These are phyloP conservation scores for Zoroaster sp. DNA, from an alignment of 53 echinoderm and acorn worm genomes.

Conservation along the genomic window DNA sequence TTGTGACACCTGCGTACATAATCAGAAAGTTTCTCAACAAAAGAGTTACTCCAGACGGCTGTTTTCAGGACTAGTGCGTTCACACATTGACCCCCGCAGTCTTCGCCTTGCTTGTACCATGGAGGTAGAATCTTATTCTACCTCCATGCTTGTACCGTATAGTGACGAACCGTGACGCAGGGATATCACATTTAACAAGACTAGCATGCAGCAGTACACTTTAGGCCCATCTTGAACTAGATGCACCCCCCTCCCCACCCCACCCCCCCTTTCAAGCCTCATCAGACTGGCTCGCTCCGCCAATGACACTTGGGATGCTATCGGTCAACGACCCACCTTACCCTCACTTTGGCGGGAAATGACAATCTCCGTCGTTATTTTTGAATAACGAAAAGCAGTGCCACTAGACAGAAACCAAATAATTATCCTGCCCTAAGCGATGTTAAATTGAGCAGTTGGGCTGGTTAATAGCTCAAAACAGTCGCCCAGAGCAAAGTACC, in stretches of 20 bases:
- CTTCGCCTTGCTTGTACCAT: too few relatives aligned
- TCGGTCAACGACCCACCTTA: neutral
- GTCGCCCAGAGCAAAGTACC: neutral
- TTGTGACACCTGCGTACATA: neutral
- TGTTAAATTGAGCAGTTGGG: slow-evolving; percentile 31
- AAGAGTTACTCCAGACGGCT: neutral
- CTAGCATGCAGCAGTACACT: too few relatives aligned
- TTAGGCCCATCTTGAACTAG: too few relatives aligned
- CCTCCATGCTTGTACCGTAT: too few relatives aligned
- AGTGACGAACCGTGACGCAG: too few relatives aligned
- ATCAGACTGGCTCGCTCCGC: too few relatives aligned
- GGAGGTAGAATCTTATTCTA: too few relatives aligned
- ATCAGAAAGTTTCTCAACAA: neutral
- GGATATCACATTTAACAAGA: too few relatives aligned
- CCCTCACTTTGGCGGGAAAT: neutral
- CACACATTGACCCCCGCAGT: too few relatives aligned
- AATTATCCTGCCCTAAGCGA: slow-evolving; percentile 30
- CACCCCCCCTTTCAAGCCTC: too few relatives aligned
- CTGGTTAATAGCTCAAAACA: neutral
- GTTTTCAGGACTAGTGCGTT: neutral
- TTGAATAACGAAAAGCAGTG: neutral
- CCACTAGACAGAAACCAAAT: slow-evolving; percentile 33
- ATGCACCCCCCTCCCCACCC: too few relatives aligned
- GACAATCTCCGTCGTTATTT: slow-evolving; percentile 31
- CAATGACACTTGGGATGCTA: too few relatives aligned